phyloP scores from a whole-genome alignment of 2,797 vertebrate species.

The Cheracebus regulus region DNA sequence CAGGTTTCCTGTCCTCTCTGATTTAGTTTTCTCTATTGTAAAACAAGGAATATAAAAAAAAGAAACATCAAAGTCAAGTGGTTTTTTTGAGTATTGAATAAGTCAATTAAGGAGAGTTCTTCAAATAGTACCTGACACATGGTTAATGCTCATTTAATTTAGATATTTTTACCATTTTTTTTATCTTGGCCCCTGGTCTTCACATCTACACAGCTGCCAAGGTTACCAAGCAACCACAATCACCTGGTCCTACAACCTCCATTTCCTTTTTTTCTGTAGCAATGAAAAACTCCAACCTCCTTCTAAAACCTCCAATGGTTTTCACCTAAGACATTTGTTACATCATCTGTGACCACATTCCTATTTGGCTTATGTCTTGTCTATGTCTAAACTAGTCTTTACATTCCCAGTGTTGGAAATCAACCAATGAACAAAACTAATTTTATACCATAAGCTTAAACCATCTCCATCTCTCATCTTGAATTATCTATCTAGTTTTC shows the following conservation, averaged over 20 bases:
- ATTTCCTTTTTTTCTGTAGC: not conserved
- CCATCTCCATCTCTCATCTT: not conserved
- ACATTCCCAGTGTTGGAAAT: not conserved
- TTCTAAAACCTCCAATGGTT: not conserved
- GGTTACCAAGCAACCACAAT: not conserved
- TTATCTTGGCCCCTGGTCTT: not conserved
- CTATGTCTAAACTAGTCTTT: not conserved
- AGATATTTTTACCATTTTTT: not conserved
- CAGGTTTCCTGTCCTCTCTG: not conserved
- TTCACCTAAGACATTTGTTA: not conserved
- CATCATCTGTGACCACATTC: not conserved
- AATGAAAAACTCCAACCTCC: not conserved
- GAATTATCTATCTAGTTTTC: not conserved
- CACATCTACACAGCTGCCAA: not conserved
- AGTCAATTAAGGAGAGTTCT: not conserved
- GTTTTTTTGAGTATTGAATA: not conserved
- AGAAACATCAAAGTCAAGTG: not conserved
- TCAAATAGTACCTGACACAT: fast-evolving
- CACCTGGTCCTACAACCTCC: not conserved
- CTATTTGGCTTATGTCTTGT: not conserved
- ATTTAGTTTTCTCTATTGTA: not conserved
- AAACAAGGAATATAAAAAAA: not conserved
- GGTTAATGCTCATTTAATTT: not conserved
- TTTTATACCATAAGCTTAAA: not conserved
- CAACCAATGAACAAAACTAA: not conserved